Evolutionary conservation across 2,888 invertebrate species (phyloP), one percentile per base, ranked within the genome.

Genomic region (Julus scandinavius): DNA sequence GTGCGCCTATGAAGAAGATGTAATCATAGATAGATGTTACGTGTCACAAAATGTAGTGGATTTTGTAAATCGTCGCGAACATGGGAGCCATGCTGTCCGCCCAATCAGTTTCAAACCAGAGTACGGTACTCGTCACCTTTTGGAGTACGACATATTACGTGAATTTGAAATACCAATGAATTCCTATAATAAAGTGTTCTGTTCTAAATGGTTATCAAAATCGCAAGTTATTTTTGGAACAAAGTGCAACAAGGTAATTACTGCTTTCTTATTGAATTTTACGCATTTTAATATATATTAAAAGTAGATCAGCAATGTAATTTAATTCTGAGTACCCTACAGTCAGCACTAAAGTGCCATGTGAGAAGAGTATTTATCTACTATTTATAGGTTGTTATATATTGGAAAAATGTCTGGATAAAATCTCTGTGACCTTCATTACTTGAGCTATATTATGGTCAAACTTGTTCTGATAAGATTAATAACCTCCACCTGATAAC

Each of bases 191-290:
- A 93, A 93, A 91, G 91, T 93, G n/a, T 99, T 98, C 93, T 97
- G 98, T 92, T 97, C 98, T 0, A 96, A 98, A 92, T 99, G 99
- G 98, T 94, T 99, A 72, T 97, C 97, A 90, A 97, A 97, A 93
- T 94, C 97, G 91, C 98, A 98, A 93, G 96, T 99, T 89, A 97
- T 98, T 40, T 97, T 98, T 92, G 99, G 98, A 88, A 98, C 98
- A 87, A 99, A 99, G 93, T 98, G 99, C 93, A 98, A 98, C 93
- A 98, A 97, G 95, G 96, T 97, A 54, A 86, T 84, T 49, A 2
- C n/a, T 49, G 63, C 20, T 63, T 7, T n/a, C 20, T 63, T 45
- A 13, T 13, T 54, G 3, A 13, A 13, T 54, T 54, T 54, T 54
- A 17, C 11, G 13, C 17, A 45, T 45, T 45, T 45, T 45, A 5